These are phyloP conservation scores for Mastacembelus armatus DNA, from an alignment of 2,797 vertebrate species.

Conservation along the genomic window DNA sequence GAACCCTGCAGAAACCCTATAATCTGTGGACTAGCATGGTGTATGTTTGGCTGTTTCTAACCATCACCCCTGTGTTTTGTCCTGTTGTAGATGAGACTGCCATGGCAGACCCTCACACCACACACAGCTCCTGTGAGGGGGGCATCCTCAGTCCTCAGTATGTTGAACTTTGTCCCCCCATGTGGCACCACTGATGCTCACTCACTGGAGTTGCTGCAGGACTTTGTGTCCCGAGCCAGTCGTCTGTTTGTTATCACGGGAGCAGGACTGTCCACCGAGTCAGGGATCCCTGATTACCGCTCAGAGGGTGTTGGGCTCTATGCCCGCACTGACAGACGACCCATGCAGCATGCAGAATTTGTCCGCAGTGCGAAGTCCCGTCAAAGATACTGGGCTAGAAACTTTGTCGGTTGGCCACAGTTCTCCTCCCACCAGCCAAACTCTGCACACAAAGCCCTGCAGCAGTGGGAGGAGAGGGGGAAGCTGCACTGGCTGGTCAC, in stretches of 20 bases:
- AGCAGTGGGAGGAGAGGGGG: constrained; percentile 87
- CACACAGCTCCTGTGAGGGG: constrained; percentile 38
- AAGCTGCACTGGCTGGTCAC: constrained; percentile 97
- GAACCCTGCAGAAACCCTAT: background rate
- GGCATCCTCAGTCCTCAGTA: constrained; percentile 45
- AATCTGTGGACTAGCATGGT: background rate
- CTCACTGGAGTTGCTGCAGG: constrained; percentile 87
- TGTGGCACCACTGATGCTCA: constrained; percentile 80
- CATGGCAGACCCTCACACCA: constrained; percentile 44
- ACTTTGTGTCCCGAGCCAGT: constrained; percentile 84
- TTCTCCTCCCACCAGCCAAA: constrained; percentile 94
- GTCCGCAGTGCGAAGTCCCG: constrained; percentile 86
- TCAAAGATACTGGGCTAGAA: constrained; percentile 96
- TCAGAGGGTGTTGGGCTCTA: constrained; percentile 95
- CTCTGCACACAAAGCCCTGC: constrained; percentile 85
- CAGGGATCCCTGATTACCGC: constrained; percentile 96
- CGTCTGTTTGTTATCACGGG: constrained; percentile 91
- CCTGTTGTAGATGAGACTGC: constrained; percentile 74
- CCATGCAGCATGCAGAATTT: constrained; percentile 91
- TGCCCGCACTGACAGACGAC: constrained; percentile 89
- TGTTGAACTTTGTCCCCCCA: constrained; percentile 86
- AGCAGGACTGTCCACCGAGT: constrained; percentile 96
- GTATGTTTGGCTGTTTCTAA: background rate
- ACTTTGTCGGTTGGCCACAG: constrained; percentile 95
- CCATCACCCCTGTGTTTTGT: background rate